Conservation (phyloP, 2,797 vertebrate species). For the Myripristis jacobus region DNA sequence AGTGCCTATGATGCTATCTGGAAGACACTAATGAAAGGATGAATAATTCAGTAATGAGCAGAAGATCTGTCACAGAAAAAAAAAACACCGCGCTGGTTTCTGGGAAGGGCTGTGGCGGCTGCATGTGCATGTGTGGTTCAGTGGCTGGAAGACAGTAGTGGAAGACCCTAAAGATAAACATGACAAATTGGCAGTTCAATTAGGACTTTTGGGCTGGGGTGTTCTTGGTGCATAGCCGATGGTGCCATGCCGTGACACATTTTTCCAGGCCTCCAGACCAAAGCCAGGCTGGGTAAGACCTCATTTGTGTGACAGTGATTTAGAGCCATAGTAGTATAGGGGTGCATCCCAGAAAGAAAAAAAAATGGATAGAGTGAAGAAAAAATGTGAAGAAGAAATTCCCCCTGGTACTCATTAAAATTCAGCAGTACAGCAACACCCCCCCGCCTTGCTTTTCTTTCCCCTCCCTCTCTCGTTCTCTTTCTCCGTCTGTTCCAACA, state of each 20-base stretch:
- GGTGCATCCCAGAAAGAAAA: slow-evolving; percentile 43
- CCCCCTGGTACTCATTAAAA: slow-evolving; percentile 87
- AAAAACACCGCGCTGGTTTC: slow-evolving; percentile 67
- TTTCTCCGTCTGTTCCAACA: slow-evolving; percentile 67
- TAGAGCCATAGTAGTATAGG: slow-evolving; percentile 63
- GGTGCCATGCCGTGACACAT: slow-evolving; percentile 49
- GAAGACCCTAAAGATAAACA: slow-evolving; percentile 83
- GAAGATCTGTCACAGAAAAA: slow-evolving; percentile 83
- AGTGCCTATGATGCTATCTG: slow-evolving; percentile 81
- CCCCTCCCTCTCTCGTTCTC: slow-evolving; percentile 41
- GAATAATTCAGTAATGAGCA: slow-evolving; percentile 93
- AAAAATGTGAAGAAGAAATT: slow-evolving; percentile 79
- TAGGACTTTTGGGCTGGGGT: slow-evolving; percentile 71
- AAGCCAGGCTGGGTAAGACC: slow-evolving; percentile 71
- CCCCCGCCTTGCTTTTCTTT: slow-evolving; percentile 54
- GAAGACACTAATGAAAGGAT: slow-evolving; percentile 88
- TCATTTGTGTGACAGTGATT: slow-evolving; percentile 80
- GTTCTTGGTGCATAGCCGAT: slow-evolving; percentile 34
- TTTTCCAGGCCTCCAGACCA: slow-evolving; percentile 64
- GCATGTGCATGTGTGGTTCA: slow-evolving; percentile 53
- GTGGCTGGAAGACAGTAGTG: slow-evolving; percentile 39
- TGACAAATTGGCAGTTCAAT: slow-evolving; percentile 86
- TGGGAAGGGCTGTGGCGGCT: slow-evolving; percentile 63
- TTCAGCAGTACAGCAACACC: slow-evolving; percentile 74
- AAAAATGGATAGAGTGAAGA: slow-evolving; percentile 35